Evolutionary conservation across 2,888 invertebrate species (phyloP).

Genomic region (Leptothorax acervorum): DNA sequence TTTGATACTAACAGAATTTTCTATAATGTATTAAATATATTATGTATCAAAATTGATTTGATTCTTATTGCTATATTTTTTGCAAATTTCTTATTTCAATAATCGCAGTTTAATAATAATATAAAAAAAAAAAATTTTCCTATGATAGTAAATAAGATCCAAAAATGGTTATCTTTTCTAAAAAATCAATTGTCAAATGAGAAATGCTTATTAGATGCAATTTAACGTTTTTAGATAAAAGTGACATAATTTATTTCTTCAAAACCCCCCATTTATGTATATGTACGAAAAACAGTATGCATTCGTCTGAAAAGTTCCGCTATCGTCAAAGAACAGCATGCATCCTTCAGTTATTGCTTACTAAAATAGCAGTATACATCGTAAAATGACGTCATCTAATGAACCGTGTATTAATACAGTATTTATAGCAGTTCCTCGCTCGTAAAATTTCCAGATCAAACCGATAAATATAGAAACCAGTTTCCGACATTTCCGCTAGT

Average conservation of each 20-base stretch:
- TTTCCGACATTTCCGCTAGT: conserved; percentile 48
- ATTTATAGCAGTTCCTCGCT: conserved; percentile 77
- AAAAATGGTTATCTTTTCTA: not conserved
- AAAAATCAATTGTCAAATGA: not conserved
- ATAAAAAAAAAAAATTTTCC: not conserved
- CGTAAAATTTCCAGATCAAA: conserved; percentile 75
- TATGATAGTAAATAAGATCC: not conserved
- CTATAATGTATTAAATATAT: not conserved
- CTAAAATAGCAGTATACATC: conserved; percentile 73
- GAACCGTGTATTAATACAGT: conserved; percentile 78
- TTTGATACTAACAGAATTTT: not conserved
- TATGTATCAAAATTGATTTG: not conserved
- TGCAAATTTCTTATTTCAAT: not conserved
- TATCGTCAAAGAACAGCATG: conserved; percentile 20
- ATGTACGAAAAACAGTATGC: not conserved
- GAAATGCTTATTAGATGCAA: not conserved
- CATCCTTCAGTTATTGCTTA: conserved; percentile 53
- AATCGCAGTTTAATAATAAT: not conserved
- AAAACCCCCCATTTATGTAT: not conserved
- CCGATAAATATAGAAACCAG: conserved; percentile 76
- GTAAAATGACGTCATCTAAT: conserved; percentile 80
- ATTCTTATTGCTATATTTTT: not conserved
- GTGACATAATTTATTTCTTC: conserved; percentile 3
- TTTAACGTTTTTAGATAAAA: not conserved
- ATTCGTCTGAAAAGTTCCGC: conserved; percentile 22